These are phyloP conservation scores for Perognathus longimembris DNA, from an alignment of 2,113 vertebrate species.

Conservation along the genomic window DNA sequence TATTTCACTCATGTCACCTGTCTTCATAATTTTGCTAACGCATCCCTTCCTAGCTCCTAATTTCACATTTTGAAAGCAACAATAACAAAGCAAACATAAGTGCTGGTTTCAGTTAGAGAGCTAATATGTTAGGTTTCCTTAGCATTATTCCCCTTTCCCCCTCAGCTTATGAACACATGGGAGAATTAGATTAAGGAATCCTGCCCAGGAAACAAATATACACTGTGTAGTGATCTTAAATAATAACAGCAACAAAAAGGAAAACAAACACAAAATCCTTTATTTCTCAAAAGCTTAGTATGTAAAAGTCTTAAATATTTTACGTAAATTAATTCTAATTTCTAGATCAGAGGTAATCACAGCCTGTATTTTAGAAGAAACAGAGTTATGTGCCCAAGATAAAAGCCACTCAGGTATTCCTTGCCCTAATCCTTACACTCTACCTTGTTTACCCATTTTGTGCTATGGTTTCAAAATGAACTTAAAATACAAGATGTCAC, in stretches of 20 bases:
- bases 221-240: neutral
- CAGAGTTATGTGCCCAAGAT: neutral
- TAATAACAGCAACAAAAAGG: neutral
- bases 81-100: neutral
- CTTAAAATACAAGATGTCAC: neutral
- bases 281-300: neutral
- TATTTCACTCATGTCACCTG: neutral
- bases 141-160: neutral
- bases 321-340: neutral
- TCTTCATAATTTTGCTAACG: neutral
- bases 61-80: neutral
- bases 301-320: neutral
- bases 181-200: neutral
- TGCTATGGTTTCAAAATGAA: neutral
- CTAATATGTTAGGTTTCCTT: neutral
- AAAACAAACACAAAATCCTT: neutral
- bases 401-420: neutral
- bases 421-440: neutral
- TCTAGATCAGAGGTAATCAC: neutral
- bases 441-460: neutral
- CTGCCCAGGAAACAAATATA: neutral
- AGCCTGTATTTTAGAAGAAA: constrained; percentile 23
- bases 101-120: neutral
- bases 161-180: neutral
- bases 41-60: neutral